Evolutionary conservation across 92 coral and sea anemone species (phyloP).

Genomic region (Palythoa grandis): DNA sequence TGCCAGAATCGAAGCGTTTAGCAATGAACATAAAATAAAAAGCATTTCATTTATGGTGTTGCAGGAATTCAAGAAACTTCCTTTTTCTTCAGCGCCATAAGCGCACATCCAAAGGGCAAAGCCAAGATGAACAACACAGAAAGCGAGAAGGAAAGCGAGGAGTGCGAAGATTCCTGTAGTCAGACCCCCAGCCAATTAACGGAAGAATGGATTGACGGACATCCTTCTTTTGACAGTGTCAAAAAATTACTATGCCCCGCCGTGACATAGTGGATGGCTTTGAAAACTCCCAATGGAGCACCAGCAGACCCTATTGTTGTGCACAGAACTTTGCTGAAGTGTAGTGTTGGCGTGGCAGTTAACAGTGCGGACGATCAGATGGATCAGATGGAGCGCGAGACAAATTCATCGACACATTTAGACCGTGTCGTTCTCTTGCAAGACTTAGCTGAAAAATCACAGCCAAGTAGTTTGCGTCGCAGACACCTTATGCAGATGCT

Average conservation of each 20-base stretch:
- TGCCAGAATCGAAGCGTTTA: constrained; percentile 9
- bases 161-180: constrained; percentile 43
- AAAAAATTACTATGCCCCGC: constrained; percentile 14
- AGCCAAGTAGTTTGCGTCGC: constrained; percentile 34
- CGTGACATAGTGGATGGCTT: constrained; percentile 47
- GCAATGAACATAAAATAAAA: constrained; percentile 11
- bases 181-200: constrained; percentile 36
- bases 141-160: constrained; percentile 51
- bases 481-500: constrained; percentile 26
- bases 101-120: constrained; percentile 30
- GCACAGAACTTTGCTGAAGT: constrained; percentile 50
- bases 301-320: constrained; percentile 57
- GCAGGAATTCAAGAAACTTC: constrained; percentile 47
- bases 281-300: constrained; percentile 59
- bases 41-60: constrained; percentile 33
- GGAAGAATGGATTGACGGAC: constrained; percentile 37
- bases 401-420: too few species aligned
- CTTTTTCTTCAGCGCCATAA: constrained; percentile 55
- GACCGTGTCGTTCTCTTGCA: constrained; percentile 29
- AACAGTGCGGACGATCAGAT: too few species aligned
- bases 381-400: too few species aligned
- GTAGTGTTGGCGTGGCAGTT: constrained; percentile 20
- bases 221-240: background rate
- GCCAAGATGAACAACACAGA: constrained; percentile 27
- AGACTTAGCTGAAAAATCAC: constrained; percentile 27